Percentiles rank a stretch among this genome's conserved stretches.
phyloP scores from a whole-genome alignment of 2,888 invertebrate genomes.

The Pristionchus japonicus region DNA sequence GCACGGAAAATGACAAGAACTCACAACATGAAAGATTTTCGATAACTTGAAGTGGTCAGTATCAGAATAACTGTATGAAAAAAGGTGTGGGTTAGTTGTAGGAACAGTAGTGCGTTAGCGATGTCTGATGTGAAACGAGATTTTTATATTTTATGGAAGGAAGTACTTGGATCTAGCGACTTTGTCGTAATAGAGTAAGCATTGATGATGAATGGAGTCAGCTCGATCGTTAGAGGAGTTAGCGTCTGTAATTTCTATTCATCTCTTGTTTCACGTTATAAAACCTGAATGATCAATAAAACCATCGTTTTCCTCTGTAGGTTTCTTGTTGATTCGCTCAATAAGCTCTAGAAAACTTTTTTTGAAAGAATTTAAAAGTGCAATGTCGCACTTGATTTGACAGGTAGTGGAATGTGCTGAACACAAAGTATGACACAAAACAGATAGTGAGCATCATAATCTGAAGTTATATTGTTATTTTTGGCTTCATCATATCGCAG shows the following conservation, averaged over 20 bases:
- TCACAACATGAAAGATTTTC: not conserved
- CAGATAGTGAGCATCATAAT: not conserved
- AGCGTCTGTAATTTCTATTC: not conserved
- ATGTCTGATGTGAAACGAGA: not conserved
- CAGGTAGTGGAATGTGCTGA: not conserved
- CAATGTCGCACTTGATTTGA: not conserved
- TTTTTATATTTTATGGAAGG: not conserved
- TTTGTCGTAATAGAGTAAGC: not conserved
- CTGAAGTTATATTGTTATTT: not conserved
- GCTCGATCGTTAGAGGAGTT: not conserved
- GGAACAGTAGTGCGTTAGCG: not conserved
- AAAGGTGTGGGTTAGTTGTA: not conserved
- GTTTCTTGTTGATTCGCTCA: not conserved
- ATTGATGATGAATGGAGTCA: not conserved
- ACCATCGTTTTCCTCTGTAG: not conserved
- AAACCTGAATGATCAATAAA: not conserved
- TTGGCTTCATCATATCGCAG: too few species aligned
- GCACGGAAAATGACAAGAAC: not conserved
- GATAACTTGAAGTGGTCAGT: not conserved
- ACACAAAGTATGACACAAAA: not conserved
- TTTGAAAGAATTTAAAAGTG: not conserved
- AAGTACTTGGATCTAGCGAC: not conserved
- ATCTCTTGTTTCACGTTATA: too few species aligned
- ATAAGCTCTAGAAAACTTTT: not conserved
- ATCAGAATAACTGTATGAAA: not conserved